phyloP scores from a whole-genome alignment of 2,888 invertebrate genomes.

The Entomobrya proxima region DNA sequence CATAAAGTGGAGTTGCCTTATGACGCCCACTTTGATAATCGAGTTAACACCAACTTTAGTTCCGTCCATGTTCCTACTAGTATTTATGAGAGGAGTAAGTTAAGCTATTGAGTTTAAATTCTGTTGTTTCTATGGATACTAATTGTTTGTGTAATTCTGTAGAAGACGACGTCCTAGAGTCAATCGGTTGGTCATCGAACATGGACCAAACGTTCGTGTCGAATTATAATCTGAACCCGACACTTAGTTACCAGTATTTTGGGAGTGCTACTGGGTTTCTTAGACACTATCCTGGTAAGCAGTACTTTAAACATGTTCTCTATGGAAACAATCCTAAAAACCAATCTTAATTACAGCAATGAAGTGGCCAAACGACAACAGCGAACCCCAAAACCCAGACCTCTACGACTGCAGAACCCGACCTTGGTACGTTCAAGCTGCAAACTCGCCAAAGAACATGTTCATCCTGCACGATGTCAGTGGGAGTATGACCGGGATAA shows the following conservation, averaged over 20 bases:
- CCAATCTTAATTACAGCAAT: constrained; percentile 80
- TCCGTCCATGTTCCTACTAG: constrained; percentile 96
- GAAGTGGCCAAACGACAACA: constrained; percentile 83
- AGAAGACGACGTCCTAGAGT: constrained; percentile 90
- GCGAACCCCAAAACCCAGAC: constrained; percentile 81
- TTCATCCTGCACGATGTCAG: constrained; percentile 96
- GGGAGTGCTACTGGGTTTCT: constrained; percentile 95
- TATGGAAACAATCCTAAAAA: too few species aligned
- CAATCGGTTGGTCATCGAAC: constrained; percentile 93
- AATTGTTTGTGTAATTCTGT: constrained; percentile 68
- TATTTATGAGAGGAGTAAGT: constrained; percentile 88
- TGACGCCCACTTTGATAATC: constrained; percentile 64
- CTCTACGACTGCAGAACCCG: constrained; percentile 94
- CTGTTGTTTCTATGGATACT: neutral
- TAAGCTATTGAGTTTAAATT: neutral
- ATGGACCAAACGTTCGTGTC: constrained; percentile 89
- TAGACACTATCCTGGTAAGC: constrained; percentile 92
- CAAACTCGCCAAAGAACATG: constrained; percentile 98
- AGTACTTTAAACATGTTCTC: too few species aligned
- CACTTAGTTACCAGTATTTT: constrained; percentile 97
- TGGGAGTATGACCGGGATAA: constrained; percentile 81
- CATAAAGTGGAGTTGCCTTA: constrained; percentile 68
- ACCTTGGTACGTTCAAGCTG: constrained; percentile 98
- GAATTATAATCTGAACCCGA: constrained; percentile 92
- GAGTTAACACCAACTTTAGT: constrained; percentile 77